Evolutionary conservation across 1,140 invertebrate species (phyloP).

Genomic region (Antheraea mylitta): DNA sequence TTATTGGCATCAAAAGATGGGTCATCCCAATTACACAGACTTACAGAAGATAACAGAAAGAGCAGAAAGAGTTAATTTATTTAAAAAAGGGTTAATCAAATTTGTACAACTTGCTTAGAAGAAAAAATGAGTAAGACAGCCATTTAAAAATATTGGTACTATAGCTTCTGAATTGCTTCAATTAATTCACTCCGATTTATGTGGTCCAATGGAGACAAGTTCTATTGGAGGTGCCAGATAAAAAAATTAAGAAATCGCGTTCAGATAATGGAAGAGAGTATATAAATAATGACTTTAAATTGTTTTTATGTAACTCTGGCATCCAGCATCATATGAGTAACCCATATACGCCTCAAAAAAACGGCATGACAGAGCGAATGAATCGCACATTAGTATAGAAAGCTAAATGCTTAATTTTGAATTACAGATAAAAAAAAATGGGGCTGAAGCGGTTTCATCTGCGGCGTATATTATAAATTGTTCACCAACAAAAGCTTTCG

Average conservation of each 20-base stretch:
- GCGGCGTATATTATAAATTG: constrained; percentile 60
- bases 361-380: constrained; percentile 54
- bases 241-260: constrained; percentile 32
- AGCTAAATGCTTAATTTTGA: constrained; percentile 49
- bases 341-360: constrained; percentile 58
- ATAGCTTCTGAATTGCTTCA: constrained; percentile 40
- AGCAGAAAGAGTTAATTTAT: constrained; percentile 27
- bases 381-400: constrained; percentile 57
- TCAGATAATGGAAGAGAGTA: constrained; percentile 33
- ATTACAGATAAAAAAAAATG: constrained; percentile 46
- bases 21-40: constrained; percentile 37
- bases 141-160: constrained; percentile 30
- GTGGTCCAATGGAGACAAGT: too few relatives aligned
- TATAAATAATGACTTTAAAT: too few relatives aligned
- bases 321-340: constrained; percentile 31
- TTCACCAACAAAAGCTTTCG: constrained; percentile 29
- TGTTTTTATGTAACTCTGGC: constrained; percentile 26
- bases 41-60: constrained; percentile 28
- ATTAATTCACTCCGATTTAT: constrained; percentile 60
- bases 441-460: constrained; percentile 60
- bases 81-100: constrained; percentile 14
- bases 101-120: constrained; percentile 34
- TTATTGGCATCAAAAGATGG: constrained; percentile 39
- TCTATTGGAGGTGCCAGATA: constrained; percentile 47
- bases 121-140: constrained; percentile 34